Evolutionary conservation across 1,140 invertebrate species (phyloP).

Genomic region (Steinernema feltiae): DNA sequence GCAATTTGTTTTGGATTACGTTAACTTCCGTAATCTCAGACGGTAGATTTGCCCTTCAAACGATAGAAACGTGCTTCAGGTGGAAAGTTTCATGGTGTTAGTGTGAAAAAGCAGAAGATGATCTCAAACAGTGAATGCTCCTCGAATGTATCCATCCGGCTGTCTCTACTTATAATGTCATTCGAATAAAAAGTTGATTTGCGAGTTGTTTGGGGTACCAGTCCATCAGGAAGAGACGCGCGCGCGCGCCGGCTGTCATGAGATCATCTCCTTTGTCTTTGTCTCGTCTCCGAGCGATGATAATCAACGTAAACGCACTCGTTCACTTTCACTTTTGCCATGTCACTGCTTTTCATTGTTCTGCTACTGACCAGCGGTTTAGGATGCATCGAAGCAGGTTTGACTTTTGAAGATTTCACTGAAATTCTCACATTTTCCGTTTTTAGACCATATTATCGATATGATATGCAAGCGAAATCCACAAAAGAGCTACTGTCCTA

Average conservation of each 20-base stretch:
- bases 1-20: no score
- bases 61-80: no score
- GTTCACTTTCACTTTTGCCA: constrained; percentile 4
- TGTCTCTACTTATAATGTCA: not conserved
- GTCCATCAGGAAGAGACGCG: constrained; percentile 7
- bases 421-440: not conserved
- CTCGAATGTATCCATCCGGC: not conserved
- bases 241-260: not conserved
- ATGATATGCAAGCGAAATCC: not conserved
- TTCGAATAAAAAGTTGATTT: not conserved
- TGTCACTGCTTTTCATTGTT: constrained; percentile 4
- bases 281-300: not conserved
- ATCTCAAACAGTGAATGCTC: no score
- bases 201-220: not conserved
- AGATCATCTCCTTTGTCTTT: constrained; percentile 4
- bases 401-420: not conserved
- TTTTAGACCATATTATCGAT: not conserved
- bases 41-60: no score
- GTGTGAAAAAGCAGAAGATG: no score
- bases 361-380: not conserved
- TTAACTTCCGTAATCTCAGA: no score
- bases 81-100: no score
- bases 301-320: not conserved
- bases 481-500: not conserved
- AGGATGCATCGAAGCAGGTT: not conserved